A percentile compares a stretch with the other conserved stretches of the same genome.
These are phyloP conservation scores for Enhydra lutris DNA, from an alignment of 2,113 vertebrate species.

Conservation along the genomic window DNA sequence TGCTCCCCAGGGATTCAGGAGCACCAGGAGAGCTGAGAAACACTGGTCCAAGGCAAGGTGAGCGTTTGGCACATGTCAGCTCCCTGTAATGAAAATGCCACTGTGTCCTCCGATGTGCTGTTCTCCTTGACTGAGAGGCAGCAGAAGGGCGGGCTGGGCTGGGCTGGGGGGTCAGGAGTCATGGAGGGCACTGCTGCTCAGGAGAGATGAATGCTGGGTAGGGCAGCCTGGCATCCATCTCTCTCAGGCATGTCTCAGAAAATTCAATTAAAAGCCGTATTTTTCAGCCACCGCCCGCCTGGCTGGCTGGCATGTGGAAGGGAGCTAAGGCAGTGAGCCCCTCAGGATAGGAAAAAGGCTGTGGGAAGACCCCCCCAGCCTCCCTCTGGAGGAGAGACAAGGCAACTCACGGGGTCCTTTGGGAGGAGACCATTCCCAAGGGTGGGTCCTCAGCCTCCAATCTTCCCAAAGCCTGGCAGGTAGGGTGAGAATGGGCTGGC, in stretches of 20 bases:
- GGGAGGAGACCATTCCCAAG: background rate
- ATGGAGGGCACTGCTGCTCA: background rate
- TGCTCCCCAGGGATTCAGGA: background rate
- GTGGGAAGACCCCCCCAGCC: background rate
- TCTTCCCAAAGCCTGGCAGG: background rate
- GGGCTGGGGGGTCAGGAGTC: background rate
- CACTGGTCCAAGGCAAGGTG: background rate
- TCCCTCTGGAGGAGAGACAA: background rate
- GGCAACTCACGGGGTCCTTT: background rate
- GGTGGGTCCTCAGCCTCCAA: background rate
- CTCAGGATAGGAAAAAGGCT: background rate
- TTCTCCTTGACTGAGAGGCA: background rate
- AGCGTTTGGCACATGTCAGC: background rate
- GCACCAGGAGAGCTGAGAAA: background rate
- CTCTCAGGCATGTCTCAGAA: conserved; percentile 58
- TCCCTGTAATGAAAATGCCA: fast-evolving
- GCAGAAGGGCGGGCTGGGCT: background rate
- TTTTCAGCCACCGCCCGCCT: conserved; percentile 64
- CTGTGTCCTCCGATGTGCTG: background rate
- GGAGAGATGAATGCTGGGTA: conserved; percentile 62
- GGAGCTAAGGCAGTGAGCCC: conserved; percentile 15
- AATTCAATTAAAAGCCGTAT: conserved; percentile 71
- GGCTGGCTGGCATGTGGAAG: conserved; percentile 43
- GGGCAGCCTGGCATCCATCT: conserved; percentile 72
- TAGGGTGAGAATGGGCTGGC: background rate